Evolutionary conservation across 2,797 vertebrate species (phyloP).

Genomic region (Pantherophis alleghaniensis): DNA sequence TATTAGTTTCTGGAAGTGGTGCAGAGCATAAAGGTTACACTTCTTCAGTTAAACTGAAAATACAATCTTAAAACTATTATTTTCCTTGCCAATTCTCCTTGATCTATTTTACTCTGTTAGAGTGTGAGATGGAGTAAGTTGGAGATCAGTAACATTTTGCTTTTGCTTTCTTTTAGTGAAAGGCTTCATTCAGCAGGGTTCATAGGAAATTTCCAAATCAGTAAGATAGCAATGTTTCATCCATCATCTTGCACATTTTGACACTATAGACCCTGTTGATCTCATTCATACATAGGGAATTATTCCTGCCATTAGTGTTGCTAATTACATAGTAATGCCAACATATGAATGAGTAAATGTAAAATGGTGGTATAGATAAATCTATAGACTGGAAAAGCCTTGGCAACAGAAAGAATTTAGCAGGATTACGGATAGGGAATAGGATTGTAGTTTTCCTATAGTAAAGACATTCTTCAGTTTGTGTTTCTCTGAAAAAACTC

Average conservation of each 20-base stretch:
- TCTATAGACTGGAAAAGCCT: neutral
- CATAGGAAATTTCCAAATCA: neutral
- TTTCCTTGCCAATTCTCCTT: neutral
- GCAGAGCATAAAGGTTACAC: neutral
- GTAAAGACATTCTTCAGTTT: neutral
- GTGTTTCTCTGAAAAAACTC: neutral
- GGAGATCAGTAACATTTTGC: neutral
- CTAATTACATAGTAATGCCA: neutral
- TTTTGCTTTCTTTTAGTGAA: neutral
- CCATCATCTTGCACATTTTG: neutral
- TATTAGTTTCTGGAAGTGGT: neutral
- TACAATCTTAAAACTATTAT: neutral
- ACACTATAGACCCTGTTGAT: neutral
- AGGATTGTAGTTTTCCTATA: neutral
- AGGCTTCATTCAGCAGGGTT: neutral
- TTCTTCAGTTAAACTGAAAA: neutral
- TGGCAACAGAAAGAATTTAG: neutral
- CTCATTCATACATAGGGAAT: neutral
- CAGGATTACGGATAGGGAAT: neutral
- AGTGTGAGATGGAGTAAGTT: neutral
- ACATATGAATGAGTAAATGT: neutral
- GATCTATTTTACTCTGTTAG: neutral
- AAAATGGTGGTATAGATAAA: neutral
- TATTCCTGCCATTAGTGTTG: neutral
- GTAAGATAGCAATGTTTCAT: neutral